Conservation (phyloP, 1,140 invertebrate genomes). For the Megathymus violae region DNA sequence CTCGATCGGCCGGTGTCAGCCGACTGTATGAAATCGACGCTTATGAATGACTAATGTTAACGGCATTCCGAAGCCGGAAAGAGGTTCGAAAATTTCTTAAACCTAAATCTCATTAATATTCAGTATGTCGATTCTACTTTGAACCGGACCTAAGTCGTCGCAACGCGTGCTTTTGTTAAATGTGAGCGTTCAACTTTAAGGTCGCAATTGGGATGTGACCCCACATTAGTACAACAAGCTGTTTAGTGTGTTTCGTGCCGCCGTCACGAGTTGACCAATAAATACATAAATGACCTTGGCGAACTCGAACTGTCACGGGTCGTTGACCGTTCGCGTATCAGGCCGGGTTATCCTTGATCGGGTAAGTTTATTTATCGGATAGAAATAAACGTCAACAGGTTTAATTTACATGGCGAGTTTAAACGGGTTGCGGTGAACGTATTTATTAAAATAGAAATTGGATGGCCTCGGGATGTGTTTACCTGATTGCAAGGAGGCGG, state of each 20-base stretch:
- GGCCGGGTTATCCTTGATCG: conserved; percentile 2
- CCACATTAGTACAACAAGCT: conserved; percentile 21
- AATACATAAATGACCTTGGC: conserved; percentile 15
- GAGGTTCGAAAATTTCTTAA: conserved; percentile 17
- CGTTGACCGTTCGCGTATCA: conserved; percentile 22
- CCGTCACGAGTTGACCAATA: conserved; percentile 2
- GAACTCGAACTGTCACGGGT: conserved; percentile 8
- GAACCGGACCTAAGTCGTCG: conserved; percentile 16
- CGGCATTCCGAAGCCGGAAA: conserved; percentile 2
- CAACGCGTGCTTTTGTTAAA: conserved; percentile 5
- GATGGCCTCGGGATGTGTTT: conserved; percentile 25
- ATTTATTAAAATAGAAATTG: conserved; percentile 33
- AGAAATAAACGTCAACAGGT: conserved; percentile 13
- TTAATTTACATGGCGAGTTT: conserved; percentile 26
- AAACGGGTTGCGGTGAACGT: conserved; percentile 24
- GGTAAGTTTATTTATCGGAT: conserved; percentile 8
- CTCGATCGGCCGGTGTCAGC: conserved; percentile 7
- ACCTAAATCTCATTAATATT: conserved; percentile 6
- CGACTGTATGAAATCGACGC: conserved; percentile 18
- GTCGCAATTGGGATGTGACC: conserved; percentile 8
- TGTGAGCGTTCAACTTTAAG: conserved; percentile 24
- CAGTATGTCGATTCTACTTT: conserved; percentile 14
- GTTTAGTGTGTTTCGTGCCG: conserved; percentile 7
- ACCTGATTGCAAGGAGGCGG: conserved; percentile 40
- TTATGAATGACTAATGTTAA: conserved; percentile 26